Percentiles rank a stretch among this genome's conserved stretches.
Conservation (phyloP, 2,797 vertebrate species). For the Dendrocincla fuliginosa region DNA sequence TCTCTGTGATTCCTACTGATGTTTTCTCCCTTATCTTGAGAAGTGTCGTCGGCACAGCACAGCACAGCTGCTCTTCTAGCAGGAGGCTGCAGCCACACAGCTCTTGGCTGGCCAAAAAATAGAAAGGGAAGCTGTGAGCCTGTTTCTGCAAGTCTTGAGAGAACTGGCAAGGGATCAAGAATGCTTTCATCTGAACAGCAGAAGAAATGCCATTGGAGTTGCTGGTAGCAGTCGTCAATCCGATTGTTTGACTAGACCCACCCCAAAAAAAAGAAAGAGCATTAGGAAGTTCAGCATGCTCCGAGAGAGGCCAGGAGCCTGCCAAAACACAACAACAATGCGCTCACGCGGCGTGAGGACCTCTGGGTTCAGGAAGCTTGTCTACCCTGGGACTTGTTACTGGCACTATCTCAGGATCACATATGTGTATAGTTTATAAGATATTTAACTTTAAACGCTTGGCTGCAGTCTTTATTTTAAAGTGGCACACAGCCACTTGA, state of each 20-base stretch:
- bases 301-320: not conserved
- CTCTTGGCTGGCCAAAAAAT: conserved; percentile 18
- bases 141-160: conserved; percentile 61
- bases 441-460: conserved; percentile 24
- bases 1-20: conserved; percentile 3
- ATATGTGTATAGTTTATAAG: conserved; percentile 30
- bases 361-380: conserved; percentile 49
- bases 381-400: conserved; percentile 46
- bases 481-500: not conserved
- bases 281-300: not conserved
- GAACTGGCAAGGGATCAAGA: conserved; percentile 54
- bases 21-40: not conserved
- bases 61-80: conserved; percentile 46
- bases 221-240: conserved; percentile 26
- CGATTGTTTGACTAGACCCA: conserved; percentile 36
- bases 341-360: not conserved
- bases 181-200: conserved; percentile 44
- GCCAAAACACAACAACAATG: conserved; percentile 41
- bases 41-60: not conserved
- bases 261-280: not conserved
- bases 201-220: conserved; percentile 54
- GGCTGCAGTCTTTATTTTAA: conserved; percentile 20
- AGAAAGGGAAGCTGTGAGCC: conserved; percentile 49
- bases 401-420: conserved; percentile 63
- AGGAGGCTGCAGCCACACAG: conserved; percentile 29